phyloP scores from a whole-genome alignment of 1,140 invertebrate genomes.

The Coelopa frigida region DNA sequence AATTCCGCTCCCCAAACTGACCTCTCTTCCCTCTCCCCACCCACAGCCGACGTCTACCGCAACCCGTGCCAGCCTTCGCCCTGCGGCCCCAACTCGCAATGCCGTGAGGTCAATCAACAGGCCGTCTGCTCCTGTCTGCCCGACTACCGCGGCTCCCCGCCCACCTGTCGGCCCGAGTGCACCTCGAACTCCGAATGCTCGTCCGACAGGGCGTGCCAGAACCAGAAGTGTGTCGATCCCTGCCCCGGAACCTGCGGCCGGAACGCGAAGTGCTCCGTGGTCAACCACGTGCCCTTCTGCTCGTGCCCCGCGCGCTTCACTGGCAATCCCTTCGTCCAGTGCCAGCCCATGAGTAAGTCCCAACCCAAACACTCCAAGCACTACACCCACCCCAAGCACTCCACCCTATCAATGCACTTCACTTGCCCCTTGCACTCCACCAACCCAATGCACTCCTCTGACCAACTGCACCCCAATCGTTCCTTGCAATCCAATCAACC shows the following conservation, averaged over 20 bases:
- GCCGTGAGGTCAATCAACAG: constrained; percentile 51
- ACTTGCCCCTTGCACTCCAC: too few relatives aligned
- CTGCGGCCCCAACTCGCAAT: constrained; percentile 61
- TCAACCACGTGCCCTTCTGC: constrained; percentile 62
- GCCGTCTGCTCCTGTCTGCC: constrained; percentile 58
- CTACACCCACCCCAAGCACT: constrained; percentile 8
- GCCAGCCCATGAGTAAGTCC: constrained; percentile 56
- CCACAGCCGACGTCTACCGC: constrained; percentile 29
- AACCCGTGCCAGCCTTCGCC: constrained; percentile 65
- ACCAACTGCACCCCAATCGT: constrained; percentile 16
- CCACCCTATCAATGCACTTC: too few relatives aligned
- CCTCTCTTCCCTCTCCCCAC: constrained; percentile 51
- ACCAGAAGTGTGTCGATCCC: constrained; percentile 61
- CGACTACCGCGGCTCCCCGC: constrained; percentile 57
- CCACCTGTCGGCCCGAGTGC: constrained; percentile 59
- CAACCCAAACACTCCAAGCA: not conserved
- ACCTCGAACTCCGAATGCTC: constrained; percentile 59
- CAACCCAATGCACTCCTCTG: too few relatives aligned
- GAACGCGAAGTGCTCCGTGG: constrained; percentile 54
- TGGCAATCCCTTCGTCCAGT: constrained; percentile 55
- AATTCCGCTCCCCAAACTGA: constrained; percentile 55
- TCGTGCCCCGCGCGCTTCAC: constrained; percentile 51
- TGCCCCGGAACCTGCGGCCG: constrained; percentile 61
- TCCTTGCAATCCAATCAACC: too few relatives aligned
- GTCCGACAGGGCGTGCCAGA: constrained; percentile 57